Base-by-base conservation (phyloP, 2,888 invertebrate species). In the Pyrocoelia pectoralis region DNA sequence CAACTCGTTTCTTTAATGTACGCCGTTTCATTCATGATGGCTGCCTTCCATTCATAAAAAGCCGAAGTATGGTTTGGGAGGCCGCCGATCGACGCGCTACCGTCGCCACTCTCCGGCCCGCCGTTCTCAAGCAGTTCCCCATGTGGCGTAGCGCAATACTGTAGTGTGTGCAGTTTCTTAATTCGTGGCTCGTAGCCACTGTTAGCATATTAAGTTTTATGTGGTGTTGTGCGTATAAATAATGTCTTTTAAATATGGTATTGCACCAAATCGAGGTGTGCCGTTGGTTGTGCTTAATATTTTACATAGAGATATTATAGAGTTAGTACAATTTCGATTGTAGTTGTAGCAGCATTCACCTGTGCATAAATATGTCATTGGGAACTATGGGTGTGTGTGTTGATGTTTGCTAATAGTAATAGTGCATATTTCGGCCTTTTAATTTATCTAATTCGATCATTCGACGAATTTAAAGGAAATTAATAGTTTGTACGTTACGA, bases 1-100 rank as follows among this genome's bases (percentile, higher is more conserved):
- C 74, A 72, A 69, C 72, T 74, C 73, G 78, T 78, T 79, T 79
- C 79, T 77, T 79, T 81, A 81, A 81, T 81, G 81, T 79, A 79
- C 79, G 78, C 76, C 86, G 85, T 84, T 87, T 87, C 87, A 87
- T 87, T 87, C 87, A 87, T 87, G 83, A 87, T 87, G 87, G 87
- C 87, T 85, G 87, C 86, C 86, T 85, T 85, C 86, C 87, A 88
- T 88, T 88, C 87, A 88, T 87, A 87, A 87, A 87, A 87, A 87
- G 86, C 86, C 84, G 83, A 81, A 81, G 83, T 80, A 81, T 80
- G 79, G 74, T 82, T 73, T 70, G 68, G 63, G 67, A 69, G 73
- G 70, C 72, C 70, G 70, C 76, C 77, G 76, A 67, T 55, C 62
- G 73, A 80, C 69, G 76, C 77, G 79, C 78, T 74, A 75, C 75